Conservation (phyloP, 2,888 invertebrate species). For the Corythucha ciliata region DNA sequence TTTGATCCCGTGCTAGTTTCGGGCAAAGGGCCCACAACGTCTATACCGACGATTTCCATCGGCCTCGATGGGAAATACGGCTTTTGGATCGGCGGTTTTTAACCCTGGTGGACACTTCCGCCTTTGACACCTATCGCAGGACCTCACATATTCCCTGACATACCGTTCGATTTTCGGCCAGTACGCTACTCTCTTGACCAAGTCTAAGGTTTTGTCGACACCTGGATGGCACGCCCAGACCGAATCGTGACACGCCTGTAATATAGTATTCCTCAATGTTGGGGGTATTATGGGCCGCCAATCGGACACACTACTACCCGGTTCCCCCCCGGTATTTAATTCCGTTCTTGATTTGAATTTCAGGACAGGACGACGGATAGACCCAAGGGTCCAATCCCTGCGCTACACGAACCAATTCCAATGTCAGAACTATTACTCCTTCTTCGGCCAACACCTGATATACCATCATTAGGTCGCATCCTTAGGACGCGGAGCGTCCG, state of each 20-base stretch:
- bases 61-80: slow-evolving; percentile 35
- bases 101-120: slow-evolving; percentile 35
- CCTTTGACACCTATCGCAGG: slow-evolving; percentile 38
- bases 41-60: slow-evolving; percentile 36
- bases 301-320: too few relatives aligned
- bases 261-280: slow-evolving; percentile 1
- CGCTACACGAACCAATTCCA: background rate
- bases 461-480: too few relatives aligned
- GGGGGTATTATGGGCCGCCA: slow-evolving; percentile 8
- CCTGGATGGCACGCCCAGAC: slow-evolving; percentile 36
- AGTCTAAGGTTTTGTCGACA: slow-evolving; percentile 34
- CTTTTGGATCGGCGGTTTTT: slow-evolving; percentile 37
- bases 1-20: slow-evolving; percentile 37
- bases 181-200: slow-evolving; percentile 35
- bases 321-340: too few relatives aligned
- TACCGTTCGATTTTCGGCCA: slow-evolving; percentile 39
- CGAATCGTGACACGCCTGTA: slow-evolving; percentile 29
- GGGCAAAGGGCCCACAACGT: slow-evolving; percentile 39
- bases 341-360: too few relatives aligned
- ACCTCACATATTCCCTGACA: slow-evolving; percentile 37
- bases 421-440: too few relatives aligned
- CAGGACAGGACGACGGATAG: too few relatives aligned
- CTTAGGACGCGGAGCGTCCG: too few relatives aligned
- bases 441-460: too few relatives aligned
- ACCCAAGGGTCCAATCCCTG: slow-evolving; percentile 7